Base-by-base conservation (phyloP, 2,797 vertebrate genomes). In the Garrulus glandarius region DNA sequence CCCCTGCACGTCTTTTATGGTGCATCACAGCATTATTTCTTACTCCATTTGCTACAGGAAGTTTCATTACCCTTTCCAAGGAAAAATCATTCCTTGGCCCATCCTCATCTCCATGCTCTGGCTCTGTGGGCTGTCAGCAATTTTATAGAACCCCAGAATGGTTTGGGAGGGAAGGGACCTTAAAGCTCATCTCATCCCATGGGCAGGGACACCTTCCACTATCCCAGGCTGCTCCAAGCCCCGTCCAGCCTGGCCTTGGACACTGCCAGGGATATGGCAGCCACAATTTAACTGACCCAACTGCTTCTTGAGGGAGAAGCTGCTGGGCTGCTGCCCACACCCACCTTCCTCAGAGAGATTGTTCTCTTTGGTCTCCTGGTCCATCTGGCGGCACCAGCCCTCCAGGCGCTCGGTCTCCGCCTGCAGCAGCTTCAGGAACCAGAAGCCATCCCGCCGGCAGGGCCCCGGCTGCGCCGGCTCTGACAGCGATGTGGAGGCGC, bases 361-460 rank as follows among this genome's bases (percentile, higher is more conserved):
- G 98, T 99, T 99, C 98, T 99, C 99, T 98, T 99, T 99, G 98
- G 99, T 99, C 98, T 99, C 99, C 98, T 99, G 98, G 94, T 99
- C 99, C 99, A 99, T 99, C 98, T 99, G 99, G 89, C 98, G 99
- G 97, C 99, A 99, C 99, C 99, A 99, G 84, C 99, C 99, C 94
- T 99, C 99, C 97, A 99, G 99, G 77, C 99, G 98, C 84, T 99
- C 99, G 0, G 99, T 99, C 96, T 99, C 99, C 0, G 99, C 99
- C 97, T 99, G 99, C 94, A 99, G 98, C 80, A 99, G 98, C 97
- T 99, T 99, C 95, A 99, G 98, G 96, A 99, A 99, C 99, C 99
- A 99, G 96, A 99, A 99, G 41, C 99, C 99, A 1, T 99, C 99
- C 81, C 99, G 98, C 87, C 99, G 98, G 96, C 99, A 99, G 76